These are phyloP conservation scores for Volucella zonaria DNA, from an alignment of 2,888 invertebrate species.

Conservation along the genomic window DNA sequence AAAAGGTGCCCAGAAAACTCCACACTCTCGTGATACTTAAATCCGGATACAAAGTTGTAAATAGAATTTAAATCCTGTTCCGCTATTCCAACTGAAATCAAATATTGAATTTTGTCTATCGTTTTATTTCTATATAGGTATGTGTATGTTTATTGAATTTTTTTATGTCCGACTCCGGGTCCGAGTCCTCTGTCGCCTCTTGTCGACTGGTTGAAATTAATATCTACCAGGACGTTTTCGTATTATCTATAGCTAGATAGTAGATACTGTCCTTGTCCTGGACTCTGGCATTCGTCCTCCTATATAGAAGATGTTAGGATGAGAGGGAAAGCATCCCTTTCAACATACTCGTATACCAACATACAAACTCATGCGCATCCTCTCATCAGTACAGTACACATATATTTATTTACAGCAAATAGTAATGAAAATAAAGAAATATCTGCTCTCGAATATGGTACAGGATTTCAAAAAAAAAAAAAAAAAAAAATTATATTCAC, in stretches of 20 bases:
- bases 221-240: slow-evolving; percentile 47
- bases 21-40: slow-evolving; percentile 40
- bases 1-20: too few species aligned
- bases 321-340: too few species aligned
- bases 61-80: slow-evolving; percentile 65
- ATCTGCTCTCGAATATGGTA: slow-evolving; percentile 30
- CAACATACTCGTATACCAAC: background rate
- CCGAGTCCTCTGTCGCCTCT: slow-evolving; percentile 38
- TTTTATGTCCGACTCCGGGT: background rate
- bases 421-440: slow-evolving; percentile 67
- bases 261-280: too few species aligned
- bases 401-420: slow-evolving; percentile 68
- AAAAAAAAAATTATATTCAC: slow-evolving; percentile 22
- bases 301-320: too few species aligned
- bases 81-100: slow-evolving; percentile 56
- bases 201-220: slow-evolving; percentile 59
- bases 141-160: background rate
- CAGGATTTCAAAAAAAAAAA: slow-evolving; percentile 21
- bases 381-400: background rate
- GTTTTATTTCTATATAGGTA: background rate
- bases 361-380: too few species aligned
- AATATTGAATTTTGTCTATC: slow-evolving; percentile 66
- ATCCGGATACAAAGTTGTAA: slow-evolving; percentile 42
- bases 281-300: too few species aligned
- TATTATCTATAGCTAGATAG: too few species aligned